Evolutionary conservation across 2,797 vertebrate genomes (phyloP), one percentile per base, ranked within the genome.

Genomic region (Lacerta viridis): DNA sequence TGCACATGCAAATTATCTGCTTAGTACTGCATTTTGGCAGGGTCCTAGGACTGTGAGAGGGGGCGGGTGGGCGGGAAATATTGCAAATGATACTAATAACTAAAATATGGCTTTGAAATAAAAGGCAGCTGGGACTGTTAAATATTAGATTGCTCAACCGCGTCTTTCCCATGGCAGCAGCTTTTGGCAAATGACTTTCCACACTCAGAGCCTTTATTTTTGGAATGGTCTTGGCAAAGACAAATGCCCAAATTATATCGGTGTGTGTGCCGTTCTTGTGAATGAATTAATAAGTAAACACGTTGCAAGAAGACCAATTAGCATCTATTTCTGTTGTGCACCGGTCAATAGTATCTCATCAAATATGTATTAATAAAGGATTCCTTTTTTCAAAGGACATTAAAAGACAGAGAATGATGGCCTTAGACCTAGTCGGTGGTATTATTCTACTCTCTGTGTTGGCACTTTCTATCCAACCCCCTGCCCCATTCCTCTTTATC

Each of bases 61-160:
- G 68, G 13, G n/a, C 25, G 23, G 59, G 69, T 39, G 41, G 69
- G 59, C 29, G 87, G 81, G 68, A 27, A 81, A 93, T 89, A 83
- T 92, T 93, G 85, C 91, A 91, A 92, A 84, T 93, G 88, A 93
- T 90, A 78, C 89, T 93, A 95, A 93, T 87, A 85, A 95, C 86
- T 93, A 94, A 95, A 95, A 95, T 94, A 90, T 90, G 92, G 86
- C 90, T 93, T 93, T n/a, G 94, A 91, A 94, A 95, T 94, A 80
- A 87, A 93, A 88, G 86, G 89, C 92, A 94, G 94, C 95, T 92
- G 93, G 83, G 84, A 91, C 50, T 6, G 84, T 79, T 92, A 92
- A 95, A 87, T 88, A 90, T 88, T 93, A 81, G 86, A 80, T 94
- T 94, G 93, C 93, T 93, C 93, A 93, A 90, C 92, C 93, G 88